A percentile compares a stretch with the other conserved stretches of the same genome.
Evolutionary conservation across 2,797 vertebrate genomes (phyloP).

Genomic region (Eupleurogrammus muticus): DNA sequence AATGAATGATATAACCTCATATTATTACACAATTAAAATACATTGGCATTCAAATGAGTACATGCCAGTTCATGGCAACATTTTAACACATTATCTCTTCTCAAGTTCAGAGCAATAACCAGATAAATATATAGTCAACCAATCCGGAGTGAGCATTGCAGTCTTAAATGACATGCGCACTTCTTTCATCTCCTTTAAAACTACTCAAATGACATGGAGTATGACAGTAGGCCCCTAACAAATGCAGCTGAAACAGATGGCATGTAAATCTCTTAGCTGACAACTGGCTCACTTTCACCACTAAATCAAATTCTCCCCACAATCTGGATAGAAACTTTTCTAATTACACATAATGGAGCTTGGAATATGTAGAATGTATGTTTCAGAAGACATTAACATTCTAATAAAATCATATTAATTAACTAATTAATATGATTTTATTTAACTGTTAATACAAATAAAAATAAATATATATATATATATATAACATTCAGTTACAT

Average conservation of each 20-base stretch:
- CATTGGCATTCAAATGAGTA: not conserved
- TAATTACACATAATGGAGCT: not conserved
- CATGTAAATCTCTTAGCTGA: conserved; percentile 20
- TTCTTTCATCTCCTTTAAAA: conserved; percentile 7
- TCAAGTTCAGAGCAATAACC: not conserved
- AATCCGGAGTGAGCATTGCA: not conserved
- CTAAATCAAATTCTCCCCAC: conserved; percentile 3
- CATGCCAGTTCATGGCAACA: not conserved
- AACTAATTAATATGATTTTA: too few species aligned
- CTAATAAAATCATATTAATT: not conserved
- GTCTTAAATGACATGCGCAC: conserved; percentile 16
- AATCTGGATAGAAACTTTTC: not conserved
- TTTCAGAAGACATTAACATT: not conserved
- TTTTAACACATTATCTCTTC: not conserved
- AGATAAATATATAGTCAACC: conserved; percentile 3
- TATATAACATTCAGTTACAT: not conserved
- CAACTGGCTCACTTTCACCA: conserved; percentile 15
- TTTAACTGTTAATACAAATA: too few species aligned
- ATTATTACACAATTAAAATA: not conserved
- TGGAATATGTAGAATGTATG: not conserved
- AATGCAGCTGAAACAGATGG: not conserved
- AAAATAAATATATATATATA: not conserved
- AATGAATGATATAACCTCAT: not conserved
- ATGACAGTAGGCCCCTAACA: conserved; percentile 23
- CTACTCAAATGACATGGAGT: conserved; percentile 41